Evolutionary conservation across 2,888 invertebrate genomes (phyloP).

Genomic region (Folsomia manolachei): DNA sequence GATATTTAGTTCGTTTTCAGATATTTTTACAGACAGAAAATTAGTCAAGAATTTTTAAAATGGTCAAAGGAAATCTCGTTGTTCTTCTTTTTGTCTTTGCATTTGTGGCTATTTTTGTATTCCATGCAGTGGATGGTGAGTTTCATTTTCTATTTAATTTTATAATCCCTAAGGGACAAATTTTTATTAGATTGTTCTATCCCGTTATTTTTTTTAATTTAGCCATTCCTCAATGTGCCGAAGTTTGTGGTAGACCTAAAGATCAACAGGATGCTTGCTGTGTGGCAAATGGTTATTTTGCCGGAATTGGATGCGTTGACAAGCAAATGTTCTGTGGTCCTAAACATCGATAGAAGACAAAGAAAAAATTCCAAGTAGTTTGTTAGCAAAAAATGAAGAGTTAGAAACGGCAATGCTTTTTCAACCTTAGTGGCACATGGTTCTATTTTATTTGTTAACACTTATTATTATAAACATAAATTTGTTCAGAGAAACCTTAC

Average conservation of each 20-base stretch:
- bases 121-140: background rate
- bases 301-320: background rate
- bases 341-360: background rate
- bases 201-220: background rate
- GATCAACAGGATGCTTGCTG: background rate
- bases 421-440: no score
- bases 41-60: no score
- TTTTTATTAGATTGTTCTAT: background rate
- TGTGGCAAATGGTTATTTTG: background rate
- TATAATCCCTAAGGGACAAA: background rate
- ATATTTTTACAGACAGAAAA: no score
- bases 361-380: no score
- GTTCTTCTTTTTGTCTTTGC: background rate
- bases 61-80: no score
- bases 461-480: no score
- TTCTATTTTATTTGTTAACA: no score
- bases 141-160: background rate
- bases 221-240: background rate
- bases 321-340: background rate
- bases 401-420: no score
- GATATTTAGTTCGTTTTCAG: no score
- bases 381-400: no score
- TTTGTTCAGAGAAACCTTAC: no score
- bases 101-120: background rate
- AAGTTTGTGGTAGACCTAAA: background rate